Percentiles rank a stretch among this genome's conserved stretches.
phyloP scores from a whole-genome alignment of 1,140 invertebrate genomes.

The Pectinophora gossypiella region DNA sequence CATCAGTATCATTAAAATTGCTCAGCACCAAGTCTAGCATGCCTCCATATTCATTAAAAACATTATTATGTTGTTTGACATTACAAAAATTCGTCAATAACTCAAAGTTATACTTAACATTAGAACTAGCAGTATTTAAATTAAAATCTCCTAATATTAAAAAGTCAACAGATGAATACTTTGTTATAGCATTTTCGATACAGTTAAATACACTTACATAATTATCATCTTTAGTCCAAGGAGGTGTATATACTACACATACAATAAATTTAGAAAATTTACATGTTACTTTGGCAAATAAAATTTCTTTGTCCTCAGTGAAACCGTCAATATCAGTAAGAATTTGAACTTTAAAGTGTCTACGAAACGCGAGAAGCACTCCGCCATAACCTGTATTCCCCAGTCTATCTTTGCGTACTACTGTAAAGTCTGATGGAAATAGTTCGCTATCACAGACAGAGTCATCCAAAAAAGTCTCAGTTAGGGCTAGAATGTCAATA shows the following conservation, averaged over 20 bases:
- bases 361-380: neutral
- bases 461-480: neutral
- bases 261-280: too few relatives aligned
- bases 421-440: neutral
- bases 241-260: neutral
- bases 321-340: neutral
- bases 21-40: neutral
- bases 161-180: neutral
- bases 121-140: neutral
- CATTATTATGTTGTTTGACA: neutral
- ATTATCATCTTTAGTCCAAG: neutral
- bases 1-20: neutral
- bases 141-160: neutral
- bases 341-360: neutral
- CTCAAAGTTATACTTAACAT: neutral
- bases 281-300: neutral
- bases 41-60: neutral
- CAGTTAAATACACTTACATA: neutral
- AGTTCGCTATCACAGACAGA: neutral
- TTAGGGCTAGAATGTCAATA: neutral
- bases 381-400: neutral
- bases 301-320: neutral
- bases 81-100: neutral
- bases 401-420: neutral
- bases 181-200: neutral